Conservation (phyloP, 2,888 invertebrate species). For the Pristionchus arcanus region DNA sequence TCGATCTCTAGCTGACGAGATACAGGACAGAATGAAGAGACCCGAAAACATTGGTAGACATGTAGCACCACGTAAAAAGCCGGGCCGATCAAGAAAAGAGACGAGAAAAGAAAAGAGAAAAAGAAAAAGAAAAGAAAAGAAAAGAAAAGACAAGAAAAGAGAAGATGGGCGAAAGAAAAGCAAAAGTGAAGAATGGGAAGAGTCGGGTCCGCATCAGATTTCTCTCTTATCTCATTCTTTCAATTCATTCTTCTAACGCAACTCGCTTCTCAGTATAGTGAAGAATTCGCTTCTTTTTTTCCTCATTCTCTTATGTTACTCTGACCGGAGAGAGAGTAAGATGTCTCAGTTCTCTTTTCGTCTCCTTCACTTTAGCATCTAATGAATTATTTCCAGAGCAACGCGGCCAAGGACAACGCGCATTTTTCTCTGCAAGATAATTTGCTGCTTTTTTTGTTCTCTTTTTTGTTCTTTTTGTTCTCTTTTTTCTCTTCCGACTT, state of each 20-base stretch:
- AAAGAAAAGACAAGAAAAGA: no score
- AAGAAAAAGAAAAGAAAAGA: no score
- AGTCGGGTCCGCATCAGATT: not conserved
- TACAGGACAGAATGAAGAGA: no score
- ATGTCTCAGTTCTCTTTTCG: not conserved
- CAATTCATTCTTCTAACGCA: not conserved
- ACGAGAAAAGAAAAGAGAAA: no score
- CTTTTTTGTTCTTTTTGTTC: not conserved
- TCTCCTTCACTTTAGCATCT: not conserved
- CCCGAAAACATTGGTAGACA: not conserved
- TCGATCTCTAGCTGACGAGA: no score
- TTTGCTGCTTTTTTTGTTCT: not conserved
- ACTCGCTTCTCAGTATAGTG: not conserved
- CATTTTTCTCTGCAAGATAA: not conserved
- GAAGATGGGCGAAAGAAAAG: not conserved
- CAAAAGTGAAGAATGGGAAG: not conserved
- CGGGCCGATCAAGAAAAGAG: not conserved
- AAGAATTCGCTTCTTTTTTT: not conserved
- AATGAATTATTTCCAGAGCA: constrained; percentile 1
- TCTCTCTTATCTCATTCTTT: constrained; percentile 9
- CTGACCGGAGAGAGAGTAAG: not conserved
- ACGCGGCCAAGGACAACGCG: not conserved
- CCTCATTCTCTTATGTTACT: not conserved
- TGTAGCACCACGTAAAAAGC: not conserved
- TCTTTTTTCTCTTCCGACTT: not conserved